Percentiles rank a stretch among this genome's conserved stretches.
phyloP scores from a whole-genome alignment of 2,797 vertebrate genomes.

The Discoglossus pictus region DNA sequence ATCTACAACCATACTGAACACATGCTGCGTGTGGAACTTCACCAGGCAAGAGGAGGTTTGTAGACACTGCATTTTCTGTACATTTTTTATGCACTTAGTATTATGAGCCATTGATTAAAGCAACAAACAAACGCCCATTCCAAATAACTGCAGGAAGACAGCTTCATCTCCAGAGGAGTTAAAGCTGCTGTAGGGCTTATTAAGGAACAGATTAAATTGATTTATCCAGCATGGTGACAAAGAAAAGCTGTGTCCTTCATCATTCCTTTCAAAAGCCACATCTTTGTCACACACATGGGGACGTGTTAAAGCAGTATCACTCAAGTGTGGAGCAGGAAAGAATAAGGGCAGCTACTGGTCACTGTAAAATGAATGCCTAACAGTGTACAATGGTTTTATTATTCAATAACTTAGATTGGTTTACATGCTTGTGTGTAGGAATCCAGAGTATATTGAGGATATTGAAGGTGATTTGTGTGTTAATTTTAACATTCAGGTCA shows the following conservation, averaged over 20 bases:
- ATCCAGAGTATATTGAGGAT: too few species aligned
- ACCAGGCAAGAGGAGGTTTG: too few species aligned
- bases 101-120: constrained; percentile 18
- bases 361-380: background rate
- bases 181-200: constrained; percentile 22
- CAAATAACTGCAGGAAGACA: constrained; percentile 1
- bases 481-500: too few species aligned
- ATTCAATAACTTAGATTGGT: too few species aligned
- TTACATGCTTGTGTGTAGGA: too few species aligned
- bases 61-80: too few species aligned
- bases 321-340: background rate
- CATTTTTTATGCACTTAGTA: too few species aligned
- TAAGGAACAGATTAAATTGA: constrained; percentile 39
- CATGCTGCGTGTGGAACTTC: too few species aligned
- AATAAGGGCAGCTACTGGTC: background rate
- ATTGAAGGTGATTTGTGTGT: too few species aligned
- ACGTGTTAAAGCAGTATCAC: background rate
- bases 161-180: constrained; percentile 21
- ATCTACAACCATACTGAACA: too few species aligned
- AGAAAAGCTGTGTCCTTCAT: constrained; percentile 33
- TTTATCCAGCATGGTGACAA: constrained; percentile 17
- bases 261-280: constrained; percentile 9
- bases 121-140: constrained; percentile 17
- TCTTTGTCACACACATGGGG: constrained; percentile 21
- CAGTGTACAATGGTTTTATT: too few species aligned